Base-by-base conservation (phyloP, 1,140 invertebrate genomes). In the Littorina saxatilis region DNA sequence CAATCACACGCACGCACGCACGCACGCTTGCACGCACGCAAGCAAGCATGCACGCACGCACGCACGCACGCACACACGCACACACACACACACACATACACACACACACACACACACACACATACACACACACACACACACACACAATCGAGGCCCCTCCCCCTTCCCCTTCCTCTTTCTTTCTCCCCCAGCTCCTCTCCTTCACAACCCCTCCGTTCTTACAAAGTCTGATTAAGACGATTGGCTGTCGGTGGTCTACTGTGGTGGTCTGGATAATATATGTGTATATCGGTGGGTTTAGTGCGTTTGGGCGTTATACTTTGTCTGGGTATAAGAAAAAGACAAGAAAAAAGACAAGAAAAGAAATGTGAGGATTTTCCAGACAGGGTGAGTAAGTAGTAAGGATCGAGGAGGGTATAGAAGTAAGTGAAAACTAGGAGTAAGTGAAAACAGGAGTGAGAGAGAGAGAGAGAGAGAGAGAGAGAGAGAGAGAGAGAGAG, bases 401-500 rank as follows among this genome's bases (percentile, higher is more conserved):
- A 68, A 27, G n/a, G 35, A 68, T 9, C 9, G 63, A 68, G 35
- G n/a, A 27, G n/a, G 63, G n/a, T 9, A 35, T 9, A 68, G 63
- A 68, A 27, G n/a, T 9, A 68, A n/a, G n/a, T 9, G n/a, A 27
- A 68, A n/a, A 68, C 7, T 11, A n/a, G 9, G 74, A n/a, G 50
- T 13, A 17, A 27, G 7, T 27, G 0, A 32, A 2, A 50, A 43
- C 15, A 29, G 7, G 40, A n/a, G 74, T 15, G 7, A 76, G 74
- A 52, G 50, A 55, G 50, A 76, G 50, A 55, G 5, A 50, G 74
- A 76, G 74, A 3, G 50, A 55, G 50, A 76, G 74, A 52, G 27
- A 76, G 7, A 76, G 50, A 55, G 50, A 76, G 74, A 39, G 40
- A 47, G 40, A 74, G 72, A 4, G 4, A 47, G 40, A n/a, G 40